phyloP scores from a whole-genome alignment of 2,888 invertebrate species.

The Rhagonycha lutea region DNA sequence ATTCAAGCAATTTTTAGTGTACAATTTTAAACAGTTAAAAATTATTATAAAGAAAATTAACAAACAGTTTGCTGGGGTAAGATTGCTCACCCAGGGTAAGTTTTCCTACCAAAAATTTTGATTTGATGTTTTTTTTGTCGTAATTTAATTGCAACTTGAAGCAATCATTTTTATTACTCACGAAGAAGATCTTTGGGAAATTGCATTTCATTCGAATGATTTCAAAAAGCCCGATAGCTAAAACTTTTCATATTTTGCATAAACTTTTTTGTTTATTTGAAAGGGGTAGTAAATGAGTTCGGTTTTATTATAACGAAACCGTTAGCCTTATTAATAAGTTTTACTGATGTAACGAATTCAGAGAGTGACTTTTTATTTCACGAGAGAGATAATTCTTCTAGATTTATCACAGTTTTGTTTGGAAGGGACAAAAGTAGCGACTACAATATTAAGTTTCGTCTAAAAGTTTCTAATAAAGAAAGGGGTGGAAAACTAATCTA shows the following conservation, averaged over 20 bases:
- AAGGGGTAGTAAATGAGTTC: background rate
- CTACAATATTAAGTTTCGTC: background rate
- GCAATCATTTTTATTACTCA: too few species aligned
- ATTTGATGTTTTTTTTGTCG: too few species aligned
- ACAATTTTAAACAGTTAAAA: too few species aligned
- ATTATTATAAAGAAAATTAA: too few species aligned
- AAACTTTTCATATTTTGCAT: background rate
- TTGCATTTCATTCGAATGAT: background rate
- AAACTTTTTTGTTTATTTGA: background rate
- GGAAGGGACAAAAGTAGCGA: background rate
- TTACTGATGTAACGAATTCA: background rate
- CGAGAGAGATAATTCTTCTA: background rate
- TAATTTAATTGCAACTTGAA: too few species aligned
- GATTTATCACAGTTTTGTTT: background rate
- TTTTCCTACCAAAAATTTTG: too few species aligned
- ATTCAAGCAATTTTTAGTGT: too few species aligned
- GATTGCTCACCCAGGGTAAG: too few species aligned
- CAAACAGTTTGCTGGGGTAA: too few species aligned
- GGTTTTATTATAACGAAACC: background rate
- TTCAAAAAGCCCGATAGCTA: background rate
- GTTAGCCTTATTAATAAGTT: background rate
- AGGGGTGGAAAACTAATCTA: background rate
- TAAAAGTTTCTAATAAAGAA: background rate
- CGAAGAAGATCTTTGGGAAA: background rate
- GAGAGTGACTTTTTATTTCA: background rate